Evolutionary conservation across 2,888 invertebrate species (phyloP).

Genomic region (Caenorhabditis afra): DNA sequence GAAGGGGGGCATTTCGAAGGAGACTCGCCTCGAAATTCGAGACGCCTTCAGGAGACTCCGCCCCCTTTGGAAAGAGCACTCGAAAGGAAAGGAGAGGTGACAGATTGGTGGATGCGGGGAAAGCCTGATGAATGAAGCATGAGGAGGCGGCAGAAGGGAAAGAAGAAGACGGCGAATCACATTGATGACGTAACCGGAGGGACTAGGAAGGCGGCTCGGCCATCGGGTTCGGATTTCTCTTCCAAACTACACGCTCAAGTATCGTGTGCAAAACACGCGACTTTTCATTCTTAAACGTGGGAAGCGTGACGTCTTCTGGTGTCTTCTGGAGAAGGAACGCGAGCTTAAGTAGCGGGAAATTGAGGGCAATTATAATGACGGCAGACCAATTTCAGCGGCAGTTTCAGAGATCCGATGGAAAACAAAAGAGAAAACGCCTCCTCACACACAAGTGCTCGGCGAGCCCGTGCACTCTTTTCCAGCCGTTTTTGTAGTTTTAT

Average conservation of each 20-base stretch:
- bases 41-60: constrained; percentile 20
- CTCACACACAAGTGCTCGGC: no score
- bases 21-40: constrained; percentile 37
- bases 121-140: constrained; percentile 37
- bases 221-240: no score
- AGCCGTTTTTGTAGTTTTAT: no score
- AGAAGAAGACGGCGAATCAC: background rate
- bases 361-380: background rate
- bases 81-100: constrained; percentile 26
- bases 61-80: constrained; percentile 42
- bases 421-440: no score
- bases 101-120: constrained; percentile 25
- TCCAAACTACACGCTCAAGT: constrained; percentile 11
- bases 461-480: no score
- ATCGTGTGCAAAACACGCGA: constrained; percentile 13
- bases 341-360: no score
- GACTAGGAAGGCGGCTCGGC: no score
- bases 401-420: no score
- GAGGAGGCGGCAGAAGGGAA: background rate
- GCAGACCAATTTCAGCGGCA: no score
- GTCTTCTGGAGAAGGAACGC: no score
- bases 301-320: constrained; percentile 13
- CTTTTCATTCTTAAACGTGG: constrained; percentile 23
- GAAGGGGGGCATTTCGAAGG: constrained; percentile 11
- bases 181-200: background rate